Evolutionary conservation across 2,797 vertebrate genomes (phyloP).

Genomic region (Chanos chanos): DNA sequence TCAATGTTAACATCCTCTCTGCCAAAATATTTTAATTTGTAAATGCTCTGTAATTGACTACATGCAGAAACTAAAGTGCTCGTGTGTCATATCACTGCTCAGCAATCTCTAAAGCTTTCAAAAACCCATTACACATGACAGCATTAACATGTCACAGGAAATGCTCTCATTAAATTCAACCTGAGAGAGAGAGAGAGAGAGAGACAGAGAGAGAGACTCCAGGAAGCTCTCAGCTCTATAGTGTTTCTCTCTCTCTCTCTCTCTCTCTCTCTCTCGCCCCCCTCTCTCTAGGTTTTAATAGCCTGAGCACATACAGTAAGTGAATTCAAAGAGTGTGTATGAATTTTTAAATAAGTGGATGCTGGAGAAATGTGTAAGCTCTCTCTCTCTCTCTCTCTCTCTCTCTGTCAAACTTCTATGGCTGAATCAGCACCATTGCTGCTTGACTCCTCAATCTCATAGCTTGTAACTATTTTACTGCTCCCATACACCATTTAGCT

Average conservation of each 20-base stretch:
- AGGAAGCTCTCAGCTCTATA: slow-evolving; percentile 38
- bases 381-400: slow-evolving; percentile 9
- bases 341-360: slow-evolving; percentile 51
- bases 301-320: slow-evolving; percentile 37
- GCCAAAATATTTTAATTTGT: too few relatives aligned
- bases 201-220: background rate
- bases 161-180: slow-evolving; percentile 27
- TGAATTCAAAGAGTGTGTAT: slow-evolving; percentile 46
- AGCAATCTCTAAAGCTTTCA: background rate
- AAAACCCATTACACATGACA: slow-evolving; percentile 24
- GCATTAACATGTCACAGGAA: slow-evolving; percentile 22
- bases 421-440: slow-evolving; percentile 25
- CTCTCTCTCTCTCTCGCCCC: background rate
- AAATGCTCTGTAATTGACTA: too few relatives aligned
- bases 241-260: background rate
- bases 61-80: too few relatives aligned
- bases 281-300: slow-evolving; percentile 38
- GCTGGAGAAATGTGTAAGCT: slow-evolving; percentile 25
- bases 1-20: too few relatives aligned
- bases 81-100: background rate
- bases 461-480: too few relatives aligned
- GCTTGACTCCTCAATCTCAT: background rate
- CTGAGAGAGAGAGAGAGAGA: slow-evolving; percentile 12
- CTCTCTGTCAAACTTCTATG: background rate
- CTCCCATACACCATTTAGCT: too few relatives aligned